Conservation (phyloP, 2,113 vertebrate genomes). For the Sminthopsis crassicaudata region DNA sequence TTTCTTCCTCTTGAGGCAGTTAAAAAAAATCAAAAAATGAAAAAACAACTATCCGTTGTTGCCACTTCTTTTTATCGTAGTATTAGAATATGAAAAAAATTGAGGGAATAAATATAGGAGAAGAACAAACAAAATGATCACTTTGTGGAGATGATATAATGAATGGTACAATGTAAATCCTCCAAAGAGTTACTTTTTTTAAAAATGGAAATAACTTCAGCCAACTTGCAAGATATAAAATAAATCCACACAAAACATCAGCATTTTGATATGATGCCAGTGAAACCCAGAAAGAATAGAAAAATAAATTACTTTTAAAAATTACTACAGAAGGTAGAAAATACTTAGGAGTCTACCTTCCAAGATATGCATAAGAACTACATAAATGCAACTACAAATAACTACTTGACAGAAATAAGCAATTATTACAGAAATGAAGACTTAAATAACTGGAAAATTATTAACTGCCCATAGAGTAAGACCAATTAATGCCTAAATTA, state of each 20-base stretch:
- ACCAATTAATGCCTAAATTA: not conserved
- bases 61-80: not conserved
- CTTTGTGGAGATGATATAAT: not conserved
- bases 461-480: not conserved
- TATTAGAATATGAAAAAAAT: not conserved
- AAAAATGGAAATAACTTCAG: not conserved
- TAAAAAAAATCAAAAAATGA: not conserved
- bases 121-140: not conserved
- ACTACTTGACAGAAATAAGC: not conserved
- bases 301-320: not conserved
- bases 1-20: not conserved
- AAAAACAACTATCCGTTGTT: not conserved
- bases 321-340: not conserved
- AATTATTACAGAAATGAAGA: not conserved
- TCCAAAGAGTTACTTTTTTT: not conserved
- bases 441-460: not conserved
- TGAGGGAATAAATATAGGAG: not conserved
- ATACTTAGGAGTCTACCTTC: not conserved
- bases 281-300: not conserved
- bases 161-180: not conserved
- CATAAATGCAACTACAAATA: not conserved
- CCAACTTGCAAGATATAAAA: not conserved
- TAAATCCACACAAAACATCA: not conserved
- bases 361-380: not conserved
- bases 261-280: not conserved